These are phyloP conservation scores for Caenorhabditis afra DNA, from an alignment of 2,888 invertebrate species.

Conservation along the genomic window DNA sequence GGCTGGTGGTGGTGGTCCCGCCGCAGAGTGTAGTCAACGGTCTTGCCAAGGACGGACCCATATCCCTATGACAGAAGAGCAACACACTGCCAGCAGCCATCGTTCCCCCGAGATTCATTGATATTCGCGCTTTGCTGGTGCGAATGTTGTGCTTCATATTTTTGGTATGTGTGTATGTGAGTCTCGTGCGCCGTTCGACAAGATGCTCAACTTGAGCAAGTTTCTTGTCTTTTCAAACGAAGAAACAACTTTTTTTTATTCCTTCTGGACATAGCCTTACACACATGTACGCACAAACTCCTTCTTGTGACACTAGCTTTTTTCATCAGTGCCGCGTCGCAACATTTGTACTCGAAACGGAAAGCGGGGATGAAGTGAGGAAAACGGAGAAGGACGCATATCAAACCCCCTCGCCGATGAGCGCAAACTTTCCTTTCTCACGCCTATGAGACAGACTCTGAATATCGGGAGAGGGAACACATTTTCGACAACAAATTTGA, in stretches of 20 bases:
- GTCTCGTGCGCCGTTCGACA: constrained; percentile 43
- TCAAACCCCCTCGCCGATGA: constrained; percentile 14
- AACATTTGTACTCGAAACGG: constrained; percentile 57
- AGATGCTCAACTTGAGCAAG: constrained; percentile 11
- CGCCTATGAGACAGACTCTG: constrained; percentile 10
- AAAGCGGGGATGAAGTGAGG: constrained; percentile 18
- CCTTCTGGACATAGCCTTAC: constrained; percentile 48
- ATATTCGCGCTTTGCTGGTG: constrained; percentile 56
- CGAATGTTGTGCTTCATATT: constrained; percentile 60
- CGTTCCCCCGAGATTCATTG: constrained; percentile 62
- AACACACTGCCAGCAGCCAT: constrained; percentile 34
- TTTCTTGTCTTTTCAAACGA: constrained; percentile 28
- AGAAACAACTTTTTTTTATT: constrained; percentile 52
- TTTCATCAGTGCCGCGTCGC: constrained; percentile 58
- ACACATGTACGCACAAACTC: constrained; percentile 35
- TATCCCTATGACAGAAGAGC: constrained; percentile 55
- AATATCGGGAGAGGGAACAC: constrained; percentile 23
- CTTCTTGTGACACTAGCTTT: constrained; percentile 59
- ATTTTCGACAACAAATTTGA: constrained; percentile 43
- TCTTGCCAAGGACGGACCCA: constrained; percentile 46
- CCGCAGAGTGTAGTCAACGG: constrained; percentile 52
- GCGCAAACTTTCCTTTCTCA: constrained; percentile 21
- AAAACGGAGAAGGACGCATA: constrained; percentile 34
- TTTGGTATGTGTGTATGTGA: constrained; percentile 25
- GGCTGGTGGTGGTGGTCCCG: constrained; percentile 10